Conservation (phyloP, 2,888 invertebrate species). For the Drosophila parthenogenetica region DNA sequence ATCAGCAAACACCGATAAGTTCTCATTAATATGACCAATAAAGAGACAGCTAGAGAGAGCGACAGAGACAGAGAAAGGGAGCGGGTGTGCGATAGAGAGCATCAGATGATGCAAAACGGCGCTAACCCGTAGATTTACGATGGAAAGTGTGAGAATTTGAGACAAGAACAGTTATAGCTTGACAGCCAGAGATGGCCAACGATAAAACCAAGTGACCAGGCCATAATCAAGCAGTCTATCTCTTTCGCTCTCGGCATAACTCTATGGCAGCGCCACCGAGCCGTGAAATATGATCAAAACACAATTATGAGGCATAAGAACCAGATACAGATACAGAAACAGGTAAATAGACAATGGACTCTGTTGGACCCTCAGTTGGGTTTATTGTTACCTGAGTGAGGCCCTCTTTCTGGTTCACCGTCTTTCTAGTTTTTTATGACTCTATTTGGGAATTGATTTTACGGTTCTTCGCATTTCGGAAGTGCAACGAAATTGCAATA, state of each 20-base stretch:
- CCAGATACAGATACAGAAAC: conserved; percentile 23
- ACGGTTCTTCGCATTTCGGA: conserved; percentile 55
- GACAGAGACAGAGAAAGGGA: conserved; percentile 2
- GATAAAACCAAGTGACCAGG: conserved; percentile 59
- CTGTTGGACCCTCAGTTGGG: conserved; percentile 54
- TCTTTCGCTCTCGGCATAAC: neutral
- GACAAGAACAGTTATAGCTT: conserved; percentile 73
- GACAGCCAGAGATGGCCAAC: conserved; percentile 22
- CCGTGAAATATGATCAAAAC: conserved; percentile 81
- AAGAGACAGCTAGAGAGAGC: conserved; percentile 13
- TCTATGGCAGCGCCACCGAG: conserved; percentile 47
- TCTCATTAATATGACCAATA: conserved; percentile 63
- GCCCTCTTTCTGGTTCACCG: neutral
- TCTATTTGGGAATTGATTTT: conserved; percentile 73
- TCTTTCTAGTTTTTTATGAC: conserved; percentile 60
- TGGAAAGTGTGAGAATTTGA: conserved; percentile 80
- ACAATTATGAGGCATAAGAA: conserved; percentile 61
- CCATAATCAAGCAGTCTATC: conserved; percentile 54
- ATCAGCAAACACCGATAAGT: conserved; percentile 70
- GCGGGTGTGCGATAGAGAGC: neutral
- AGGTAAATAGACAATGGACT: conserved; percentile 40
- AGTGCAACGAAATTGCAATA: conserved; percentile 67
- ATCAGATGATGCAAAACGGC: conserved; percentile 74
- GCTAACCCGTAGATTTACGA: conserved; percentile 73
- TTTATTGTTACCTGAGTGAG: conserved; percentile 68